These are phyloP conservation scores for Acleris cristana DNA, from an alignment of 2,888 invertebrate genomes.

Conservation along the genomic window DNA sequence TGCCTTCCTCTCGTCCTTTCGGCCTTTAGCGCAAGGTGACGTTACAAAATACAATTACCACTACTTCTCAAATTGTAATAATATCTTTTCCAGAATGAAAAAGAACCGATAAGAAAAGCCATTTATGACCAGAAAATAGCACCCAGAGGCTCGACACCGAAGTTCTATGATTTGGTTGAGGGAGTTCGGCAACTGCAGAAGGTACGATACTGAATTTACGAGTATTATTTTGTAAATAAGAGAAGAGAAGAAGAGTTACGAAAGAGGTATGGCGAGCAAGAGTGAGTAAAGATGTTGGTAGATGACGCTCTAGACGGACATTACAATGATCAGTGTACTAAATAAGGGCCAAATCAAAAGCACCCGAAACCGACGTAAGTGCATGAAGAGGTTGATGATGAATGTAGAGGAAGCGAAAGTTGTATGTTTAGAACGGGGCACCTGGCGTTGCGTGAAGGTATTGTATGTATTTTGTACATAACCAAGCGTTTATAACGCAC, in stretches of 20 bases:
- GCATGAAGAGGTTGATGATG: no score
- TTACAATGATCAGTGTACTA: no score
- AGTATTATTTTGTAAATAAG: background rate
- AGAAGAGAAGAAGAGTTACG: background rate
- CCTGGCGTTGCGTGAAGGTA: no score
- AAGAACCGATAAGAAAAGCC: slow-evolving; percentile 75
- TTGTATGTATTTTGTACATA: background rate
- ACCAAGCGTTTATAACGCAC: background rate
- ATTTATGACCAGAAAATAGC: slow-evolving; percentile 85
- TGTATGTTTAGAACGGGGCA: no score
- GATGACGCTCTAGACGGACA: no score
- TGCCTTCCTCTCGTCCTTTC: no score
- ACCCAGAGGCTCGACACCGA: slow-evolving; percentile 81
- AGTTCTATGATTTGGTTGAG: slow-evolving; percentile 82
- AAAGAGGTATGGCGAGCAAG: no score
- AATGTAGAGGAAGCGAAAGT: background rate
- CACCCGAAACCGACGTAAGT: no score
- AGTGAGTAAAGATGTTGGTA: no score
- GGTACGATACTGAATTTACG: slow-evolving; percentile 45
- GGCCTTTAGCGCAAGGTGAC: no score
- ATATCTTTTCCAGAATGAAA: slow-evolving; percentile 67
- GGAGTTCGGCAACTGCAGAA: slow-evolving; percentile 82
- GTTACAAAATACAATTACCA: no score
- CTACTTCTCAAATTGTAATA: background rate
- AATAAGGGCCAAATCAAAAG: no score